phyloP scores from a whole-genome alignment of 92 coral and sea anemone genomes.

The Pocillopora grandis region DNA sequence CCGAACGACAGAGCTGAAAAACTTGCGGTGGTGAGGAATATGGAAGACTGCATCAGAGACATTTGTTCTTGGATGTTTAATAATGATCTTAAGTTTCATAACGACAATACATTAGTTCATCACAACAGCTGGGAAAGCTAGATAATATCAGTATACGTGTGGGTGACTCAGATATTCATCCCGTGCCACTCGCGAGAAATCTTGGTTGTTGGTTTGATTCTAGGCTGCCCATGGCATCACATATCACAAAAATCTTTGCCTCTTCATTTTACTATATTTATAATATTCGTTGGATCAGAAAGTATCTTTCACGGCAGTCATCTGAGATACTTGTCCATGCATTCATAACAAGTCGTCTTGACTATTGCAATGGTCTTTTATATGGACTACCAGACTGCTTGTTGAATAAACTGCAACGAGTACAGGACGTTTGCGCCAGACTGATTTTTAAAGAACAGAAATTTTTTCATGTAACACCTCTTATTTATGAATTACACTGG shows the following conservation, averaged over 20 bases:
- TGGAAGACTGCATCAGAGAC: slow-evolving; percentile 21
- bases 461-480: too few relatives aligned
- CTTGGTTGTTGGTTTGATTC: too few relatives aligned
- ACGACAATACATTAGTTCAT: background rate
- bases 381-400: too few relatives aligned
- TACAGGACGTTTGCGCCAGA: too few relatives aligned
- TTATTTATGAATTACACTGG: background rate
- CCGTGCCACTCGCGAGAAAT: too few relatives aligned
- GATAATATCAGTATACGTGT: too few relatives aligned
- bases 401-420: too few relatives aligned
- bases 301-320: background rate
- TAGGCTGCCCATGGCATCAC: too few relatives aligned
- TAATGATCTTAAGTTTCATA: slow-evolving; percentile 8
- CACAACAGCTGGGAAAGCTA: background rate
- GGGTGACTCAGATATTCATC: too few relatives aligned
- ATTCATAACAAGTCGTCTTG: background rate
- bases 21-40: background rate
- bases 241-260: background rate
- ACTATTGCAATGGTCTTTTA: too few relatives aligned
- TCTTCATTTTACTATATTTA: background rate
- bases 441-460: too few relatives aligned
- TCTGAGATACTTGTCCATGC: background rate
- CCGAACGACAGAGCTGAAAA: slow-evolving; percentile 7
- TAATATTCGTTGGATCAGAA: background rate
- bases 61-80: slow-evolving; percentile 20